Percentiles rank a stretch among this genome's conserved stretches.
These are phyloP conservation scores for Barnardius zonarius DNA, from an alignment of 2,113 vertebrate species.

Conservation along the genomic window DNA sequence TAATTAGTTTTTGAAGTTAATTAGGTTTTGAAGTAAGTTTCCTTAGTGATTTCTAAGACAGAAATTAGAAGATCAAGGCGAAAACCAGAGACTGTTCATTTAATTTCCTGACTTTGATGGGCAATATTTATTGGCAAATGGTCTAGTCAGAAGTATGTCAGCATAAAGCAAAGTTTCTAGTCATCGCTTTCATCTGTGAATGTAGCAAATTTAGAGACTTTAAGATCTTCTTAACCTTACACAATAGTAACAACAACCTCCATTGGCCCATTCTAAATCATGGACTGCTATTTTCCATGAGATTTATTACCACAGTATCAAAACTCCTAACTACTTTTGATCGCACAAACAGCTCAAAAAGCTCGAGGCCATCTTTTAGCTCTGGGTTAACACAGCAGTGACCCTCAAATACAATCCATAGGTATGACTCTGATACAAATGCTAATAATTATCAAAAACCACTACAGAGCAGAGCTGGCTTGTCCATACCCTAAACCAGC, in stretches of 20 bases:
- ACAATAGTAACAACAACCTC: background rate
- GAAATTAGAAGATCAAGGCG: background rate
- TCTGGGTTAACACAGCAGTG: background rate
- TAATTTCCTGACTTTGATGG: background rate
- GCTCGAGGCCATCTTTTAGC: background rate
- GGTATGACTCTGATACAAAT: background rate
- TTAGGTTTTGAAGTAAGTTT: background rate
- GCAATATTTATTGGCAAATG: background rate
- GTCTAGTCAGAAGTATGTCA: background rate
- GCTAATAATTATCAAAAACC: background rate
- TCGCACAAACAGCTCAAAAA: background rate
- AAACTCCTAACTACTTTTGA: background rate
- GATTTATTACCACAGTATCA: background rate
- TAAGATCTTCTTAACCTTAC: background rate
- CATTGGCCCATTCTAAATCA: background rate
- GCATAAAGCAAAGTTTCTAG: background rate
- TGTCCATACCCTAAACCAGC: background rate
- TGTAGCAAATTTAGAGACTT: background rate
- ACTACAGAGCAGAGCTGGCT: background rate
- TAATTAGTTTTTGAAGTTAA: background rate
- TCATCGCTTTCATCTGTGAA: background rate
- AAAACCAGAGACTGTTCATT: background rate
- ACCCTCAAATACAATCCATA: background rate
- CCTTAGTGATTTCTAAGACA: background rate
- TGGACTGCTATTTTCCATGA: background rate